Evolutionary conservation across 2,113 vertebrate genomes (phyloP), one percentile per base, ranked within the genome.

Genomic region (Martes martes): DNA sequence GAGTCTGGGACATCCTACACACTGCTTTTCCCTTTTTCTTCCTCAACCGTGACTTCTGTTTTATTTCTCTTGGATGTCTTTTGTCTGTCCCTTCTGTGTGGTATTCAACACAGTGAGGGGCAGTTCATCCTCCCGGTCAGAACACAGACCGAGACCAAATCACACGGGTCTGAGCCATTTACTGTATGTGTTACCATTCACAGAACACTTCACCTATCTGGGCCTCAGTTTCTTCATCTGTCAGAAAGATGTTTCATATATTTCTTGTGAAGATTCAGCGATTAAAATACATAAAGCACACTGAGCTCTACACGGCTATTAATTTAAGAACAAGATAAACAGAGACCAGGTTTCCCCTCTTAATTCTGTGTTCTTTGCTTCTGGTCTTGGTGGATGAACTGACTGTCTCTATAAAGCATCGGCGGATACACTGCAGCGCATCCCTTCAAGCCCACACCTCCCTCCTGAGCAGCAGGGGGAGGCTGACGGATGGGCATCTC

Each of bases 391-490:
- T 92, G 21, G 50, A 36, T 19, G 45, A 93, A 42, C 28, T 13
- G 14, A 3, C 69, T 31, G 36, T 47, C 57, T 91, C 31, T 1
- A 0, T 63, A 50, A 83, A 1, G 14, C 6, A 8, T 5, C 4
- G 16, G 6, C 7, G 2, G 18, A 61, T 67, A n/a, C 10, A 2
- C 39, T 2, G 63, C 39, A 6, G 31, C 15, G 21, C 15, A 31
- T 50, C 0, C 4, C 26, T 42, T 21, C 21, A 74, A 47, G 61
- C 10, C 31, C 1, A 2, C 5, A 10, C 6, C 6, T 55, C 23
- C 19, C 4, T 31, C 11, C n/a, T 33, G 52, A 87, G 21, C 39
- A 11, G 18, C 1, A n/a, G 67, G 45, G 39, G n/a, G 26, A 21
- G 1, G 47, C n/a, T 84, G 69, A 65, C 7, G 18, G 79, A 57